Evolutionary conservation across 2,113 vertebrate species (phyloP).

Genomic region (Antechinus stuartii): DNA sequence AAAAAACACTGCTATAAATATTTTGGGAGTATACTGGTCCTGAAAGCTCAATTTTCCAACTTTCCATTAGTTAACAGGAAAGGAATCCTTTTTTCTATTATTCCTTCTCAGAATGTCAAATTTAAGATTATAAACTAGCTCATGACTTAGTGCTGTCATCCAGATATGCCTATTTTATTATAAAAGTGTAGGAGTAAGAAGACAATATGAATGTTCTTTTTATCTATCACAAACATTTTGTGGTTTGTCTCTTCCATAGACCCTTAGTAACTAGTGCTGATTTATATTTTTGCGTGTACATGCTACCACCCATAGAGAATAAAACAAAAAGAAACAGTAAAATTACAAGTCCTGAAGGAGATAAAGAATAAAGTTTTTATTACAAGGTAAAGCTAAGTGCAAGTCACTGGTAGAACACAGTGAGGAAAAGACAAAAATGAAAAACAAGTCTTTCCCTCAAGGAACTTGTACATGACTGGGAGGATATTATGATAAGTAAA

Average conservation of each 20-base stretch:
- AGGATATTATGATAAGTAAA: too few species aligned
- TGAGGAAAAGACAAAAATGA: too few species aligned
- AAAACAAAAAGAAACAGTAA: slow-evolving; percentile 7
- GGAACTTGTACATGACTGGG: too few species aligned
- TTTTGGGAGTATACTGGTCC: background rate
- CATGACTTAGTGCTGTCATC: slow-evolving; percentile 36
- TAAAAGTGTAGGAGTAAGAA: slow-evolving; percentile 8
- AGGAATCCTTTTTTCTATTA: slow-evolving; percentile 5
- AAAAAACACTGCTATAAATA: background rate
- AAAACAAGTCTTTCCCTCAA: too few species aligned
- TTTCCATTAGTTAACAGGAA: slow-evolving; percentile 40
- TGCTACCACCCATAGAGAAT: background rate
- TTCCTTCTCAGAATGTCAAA: slow-evolving; percentile 23
- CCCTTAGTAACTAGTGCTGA: background rate
- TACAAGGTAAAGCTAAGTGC: background rate
- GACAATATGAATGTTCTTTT: slow-evolving; percentile 18
- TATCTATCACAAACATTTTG: slow-evolving; percentile 5
- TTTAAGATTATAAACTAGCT: background rate
- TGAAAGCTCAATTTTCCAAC: slow-evolving; percentile 17
- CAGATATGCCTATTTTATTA: slow-evolving; percentile 11
- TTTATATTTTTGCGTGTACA: too few species aligned
- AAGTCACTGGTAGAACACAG: background rate
- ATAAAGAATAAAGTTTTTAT: slow-evolving; percentile 45
- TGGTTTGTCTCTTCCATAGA: background rate
- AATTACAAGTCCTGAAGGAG: slow-evolving; percentile 1